phyloP scores from a whole-genome alignment of 92 coral and sea anemone species.

The Metridium senile region DNA sequence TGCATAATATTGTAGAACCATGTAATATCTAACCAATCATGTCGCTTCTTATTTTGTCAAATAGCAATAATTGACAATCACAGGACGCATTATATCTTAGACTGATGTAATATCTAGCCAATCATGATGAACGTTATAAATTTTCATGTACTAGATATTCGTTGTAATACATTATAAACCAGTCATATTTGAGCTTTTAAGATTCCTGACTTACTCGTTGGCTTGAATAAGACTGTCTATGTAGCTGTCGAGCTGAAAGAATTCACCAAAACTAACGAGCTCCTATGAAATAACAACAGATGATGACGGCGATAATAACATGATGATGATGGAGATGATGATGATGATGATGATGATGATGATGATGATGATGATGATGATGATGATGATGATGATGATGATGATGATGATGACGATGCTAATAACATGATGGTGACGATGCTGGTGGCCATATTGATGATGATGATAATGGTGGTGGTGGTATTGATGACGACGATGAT shows the following conservation, averaged over 20 bases:
- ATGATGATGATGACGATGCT: neutral
- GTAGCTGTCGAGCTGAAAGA: conserved; percentile 79
- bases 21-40: too few relatives aligned
- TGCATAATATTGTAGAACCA: too few relatives aligned
- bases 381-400: neutral
- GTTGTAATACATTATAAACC: too few relatives aligned
- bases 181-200: too few relatives aligned
- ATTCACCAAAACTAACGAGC: conserved; percentile 92
- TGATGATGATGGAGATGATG: neutral
- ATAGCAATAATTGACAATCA: too few relatives aligned
- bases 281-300: conserved; percentile 47
- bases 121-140: too few relatives aligned
- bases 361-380: neutral
- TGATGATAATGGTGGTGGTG: neutral
- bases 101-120: too few relatives aligned
- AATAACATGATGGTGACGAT: neutral
- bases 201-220: conserved; percentile 49
- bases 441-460: neutral
- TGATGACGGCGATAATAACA: neutral
- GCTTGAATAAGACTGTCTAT: conserved; percentile 83
- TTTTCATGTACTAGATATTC: too few relatives aligned
- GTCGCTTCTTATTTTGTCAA: too few relatives aligned
- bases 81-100: too few relatives aligned
- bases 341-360: neutral
- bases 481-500: neutral